Percentiles rank a stretch among this genome's conserved stretches.
Evolutionary conservation across 2,113 vertebrate genomes (phyloP).

Genomic region (Pelvicachromis taeniatus): DNA sequence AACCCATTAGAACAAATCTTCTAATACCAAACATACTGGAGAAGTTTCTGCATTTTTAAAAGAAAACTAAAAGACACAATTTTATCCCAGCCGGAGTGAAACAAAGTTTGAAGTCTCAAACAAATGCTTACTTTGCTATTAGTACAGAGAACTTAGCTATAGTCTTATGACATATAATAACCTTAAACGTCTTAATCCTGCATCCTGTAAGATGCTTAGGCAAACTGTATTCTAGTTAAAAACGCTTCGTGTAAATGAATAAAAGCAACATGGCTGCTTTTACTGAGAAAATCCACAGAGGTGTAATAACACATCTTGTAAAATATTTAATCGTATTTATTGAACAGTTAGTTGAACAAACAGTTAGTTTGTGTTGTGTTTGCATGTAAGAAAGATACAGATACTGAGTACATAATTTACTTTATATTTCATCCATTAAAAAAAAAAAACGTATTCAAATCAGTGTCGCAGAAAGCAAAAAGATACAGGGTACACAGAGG

Average conservation of each 20-base stretch:
- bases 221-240: not conserved
- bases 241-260: not conserved
- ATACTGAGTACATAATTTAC: not conserved
- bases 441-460: not conserved
- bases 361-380: not conserved
- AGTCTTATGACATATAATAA: conserved; percentile 20
- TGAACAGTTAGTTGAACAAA: no score
- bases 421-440: not conserved
- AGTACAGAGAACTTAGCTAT: not conserved
- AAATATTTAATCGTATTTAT: not conserved
- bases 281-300: not conserved
- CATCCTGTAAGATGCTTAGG: not conserved
- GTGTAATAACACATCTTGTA: not conserved
- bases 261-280: not conserved
- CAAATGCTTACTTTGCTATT: not conserved
- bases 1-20: not conserved
- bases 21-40: not conserved
- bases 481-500: not conserved
- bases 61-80: not conserved
- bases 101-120: no score
- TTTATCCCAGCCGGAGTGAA: not conserved
- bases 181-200: conserved; percentile 5
- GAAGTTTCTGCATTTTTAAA: not conserved
- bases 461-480: not conserved
- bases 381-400: not conserved